Base-by-base conservation (phyloP, 2,888 invertebrate species). In the Balanococcus diminutus region DNA sequence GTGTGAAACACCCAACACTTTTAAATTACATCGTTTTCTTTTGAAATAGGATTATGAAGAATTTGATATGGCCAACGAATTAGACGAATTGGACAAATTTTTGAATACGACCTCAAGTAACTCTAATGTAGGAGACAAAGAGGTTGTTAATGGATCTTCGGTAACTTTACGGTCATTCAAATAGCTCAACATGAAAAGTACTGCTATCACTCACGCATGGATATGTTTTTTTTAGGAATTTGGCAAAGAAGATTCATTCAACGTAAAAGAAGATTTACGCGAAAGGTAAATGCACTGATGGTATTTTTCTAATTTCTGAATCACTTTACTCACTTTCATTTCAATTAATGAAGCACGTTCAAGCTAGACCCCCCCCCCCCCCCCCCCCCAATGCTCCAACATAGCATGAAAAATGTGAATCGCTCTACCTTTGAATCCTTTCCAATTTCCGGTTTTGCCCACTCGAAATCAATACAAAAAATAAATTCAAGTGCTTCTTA, bases 11-110 rank as follows among this genome's bases (percentile, higher is more conserved):
- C n/a, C n/a, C n/a, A n/a, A n/a, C n/a, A n/a, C n/a, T n/a, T n/a
- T n/a, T n/a, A n/a, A n/a, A 72, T 39, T 85, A 5, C 11, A 36
- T 28, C 16, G 72, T 75, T 72, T 81, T 67, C 51, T 79, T 6
- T 51, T 75, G 75, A 0, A 61, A 82, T 2, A 96, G 96, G 97
- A 98, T 90, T 98, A 97, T 91, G 96, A 97, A 90, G 95, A 94
- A 89, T 97, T 98, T 91, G 96, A 96, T 90, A 91, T 96, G 91
- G 95, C 97, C 25, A 96, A 97, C 91, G 98, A 98, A 92, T 93
- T 94, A 88, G 96, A 98, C 89, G 95, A 94, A 88, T 91, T 98
- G 90, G 96, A 97, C 90, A 94, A 94, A 89, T 98, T 98, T 90
- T 91, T 97, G 87, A 96, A 96, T 90, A 89, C n/a, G n/a, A n/a